Evolutionary conservation across 2,888 invertebrate species (phyloP).

Genomic region (Clitarchus hookeri): DNA sequence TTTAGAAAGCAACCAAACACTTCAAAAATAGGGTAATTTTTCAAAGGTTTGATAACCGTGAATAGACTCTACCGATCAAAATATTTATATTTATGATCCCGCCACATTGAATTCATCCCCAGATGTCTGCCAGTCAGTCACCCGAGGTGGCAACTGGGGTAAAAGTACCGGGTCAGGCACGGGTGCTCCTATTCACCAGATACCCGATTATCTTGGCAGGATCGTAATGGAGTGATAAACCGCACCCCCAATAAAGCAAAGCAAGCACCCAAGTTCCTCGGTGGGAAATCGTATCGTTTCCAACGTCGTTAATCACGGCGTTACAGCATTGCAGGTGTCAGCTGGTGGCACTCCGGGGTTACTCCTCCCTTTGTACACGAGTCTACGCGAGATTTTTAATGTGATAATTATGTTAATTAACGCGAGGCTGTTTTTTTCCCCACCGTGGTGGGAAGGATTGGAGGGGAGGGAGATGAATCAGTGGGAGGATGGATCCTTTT

Average conservation of each 20-base stretch:
- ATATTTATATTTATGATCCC: too few relatives aligned
- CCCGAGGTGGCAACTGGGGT: too few relatives aligned
- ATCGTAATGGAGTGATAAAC: conserved; percentile 14
- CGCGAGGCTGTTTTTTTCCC: conserved; percentile 11
- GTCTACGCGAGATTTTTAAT: conserved; percentile 36
- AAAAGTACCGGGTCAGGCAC: too few relatives aligned
- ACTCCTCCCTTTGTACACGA: conserved; percentile 19
- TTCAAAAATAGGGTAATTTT: too few relatives aligned
- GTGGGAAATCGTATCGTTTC: neutral
- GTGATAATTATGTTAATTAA: conserved; percentile 42
- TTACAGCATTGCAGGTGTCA: neutral
- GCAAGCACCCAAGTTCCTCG: neutral
- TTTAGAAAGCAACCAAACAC: too few relatives aligned
- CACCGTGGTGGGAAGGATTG: neutral
- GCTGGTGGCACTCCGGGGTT: conserved; percentile 7
- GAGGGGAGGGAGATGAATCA: neutral
- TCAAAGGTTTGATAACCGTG: too few relatives aligned
- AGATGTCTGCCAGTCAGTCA: too few relatives aligned
- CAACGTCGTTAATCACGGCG: neutral
- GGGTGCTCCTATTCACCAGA: too few relatives aligned
- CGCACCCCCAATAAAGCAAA: neutral
- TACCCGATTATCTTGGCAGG: neutral
- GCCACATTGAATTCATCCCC: too few relatives aligned
- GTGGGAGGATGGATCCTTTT: conserved; percentile 9
- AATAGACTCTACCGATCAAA: too few relatives aligned